phyloP scores from a whole-genome alignment of 2,888 invertebrate species.

The Agriotes lineatus region DNA sequence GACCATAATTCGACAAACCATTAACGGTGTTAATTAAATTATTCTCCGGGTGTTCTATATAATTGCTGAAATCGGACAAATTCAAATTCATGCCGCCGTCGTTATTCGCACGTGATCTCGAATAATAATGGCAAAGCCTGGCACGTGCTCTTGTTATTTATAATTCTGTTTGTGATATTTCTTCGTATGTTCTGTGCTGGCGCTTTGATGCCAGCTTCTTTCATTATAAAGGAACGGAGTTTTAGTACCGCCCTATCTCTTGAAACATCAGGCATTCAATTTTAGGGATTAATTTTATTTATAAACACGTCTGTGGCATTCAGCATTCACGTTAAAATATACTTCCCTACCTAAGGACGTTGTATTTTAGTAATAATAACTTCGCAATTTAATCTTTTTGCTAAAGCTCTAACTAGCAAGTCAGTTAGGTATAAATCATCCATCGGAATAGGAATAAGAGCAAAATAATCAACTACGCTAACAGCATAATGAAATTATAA shows the following conservation, averaged over 20 bases:
- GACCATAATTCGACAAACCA: background rate
- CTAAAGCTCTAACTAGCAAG: too few relatives aligned
- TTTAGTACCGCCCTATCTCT: conserved; percentile 1
- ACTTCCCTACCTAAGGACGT: too few relatives aligned
- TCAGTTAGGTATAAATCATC: too few relatives aligned
- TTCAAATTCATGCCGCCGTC: conserved; percentile 6
- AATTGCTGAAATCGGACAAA: conserved; percentile 1
- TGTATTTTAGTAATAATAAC: too few relatives aligned
- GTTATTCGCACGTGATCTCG: conserved; percentile 8
- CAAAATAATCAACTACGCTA: too few relatives aligned
- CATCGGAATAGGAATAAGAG: too few relatives aligned
- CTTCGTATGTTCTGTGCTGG: background rate
- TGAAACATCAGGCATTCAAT: conserved; percentile 1
- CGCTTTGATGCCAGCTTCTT: conserved; percentile 4
- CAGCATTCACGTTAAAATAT: too few relatives aligned
- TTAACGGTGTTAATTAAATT: conserved; percentile 10
- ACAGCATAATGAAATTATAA: too few relatives aligned
- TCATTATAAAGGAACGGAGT: conserved; percentile 17
- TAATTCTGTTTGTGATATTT: conserved; percentile 27
- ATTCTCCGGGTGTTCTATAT: background rate
- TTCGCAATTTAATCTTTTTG: too few relatives aligned
- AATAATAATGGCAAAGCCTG: conserved; percentile 9
- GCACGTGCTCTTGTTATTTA: conserved; percentile 20
- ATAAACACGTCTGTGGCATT: too few relatives aligned
- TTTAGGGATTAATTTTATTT: too few relatives aligned